phyloP scores from a whole-genome alignment of 2,113 vertebrate species.

The Passer domesticus region DNA sequence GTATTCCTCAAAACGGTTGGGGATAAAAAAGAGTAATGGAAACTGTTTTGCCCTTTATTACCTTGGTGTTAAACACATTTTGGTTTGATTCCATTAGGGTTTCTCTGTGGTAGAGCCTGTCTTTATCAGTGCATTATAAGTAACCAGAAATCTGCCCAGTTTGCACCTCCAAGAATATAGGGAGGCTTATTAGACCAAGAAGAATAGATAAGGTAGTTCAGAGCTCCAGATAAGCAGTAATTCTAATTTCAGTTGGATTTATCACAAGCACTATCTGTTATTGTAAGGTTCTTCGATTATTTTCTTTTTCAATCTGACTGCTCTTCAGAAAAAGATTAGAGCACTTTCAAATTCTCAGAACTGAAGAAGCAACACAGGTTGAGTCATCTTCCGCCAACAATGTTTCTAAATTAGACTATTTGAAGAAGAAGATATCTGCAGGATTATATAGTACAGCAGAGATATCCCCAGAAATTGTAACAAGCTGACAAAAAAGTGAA shows the following conservation, averaged over 20 bases:
- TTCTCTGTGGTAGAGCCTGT: background rate
- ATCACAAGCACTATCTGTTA: background rate
- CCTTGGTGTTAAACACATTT: background rate
- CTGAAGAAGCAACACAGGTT: slow-evolving; percentile 46
- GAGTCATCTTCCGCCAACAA: slow-evolving; percentile 62
- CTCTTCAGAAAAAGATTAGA: slow-evolving; percentile 40
- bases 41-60: background rate
- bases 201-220: background rate
- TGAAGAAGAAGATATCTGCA: slow-evolving; percentile 49
- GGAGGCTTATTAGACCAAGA: background rate
- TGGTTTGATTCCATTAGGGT: background rate
- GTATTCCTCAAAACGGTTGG: background rate
- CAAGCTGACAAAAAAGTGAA: slow-evolving; percentile 56
- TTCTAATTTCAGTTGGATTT: slow-evolving; percentile 10
- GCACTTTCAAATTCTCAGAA: slow-evolving; percentile 36
- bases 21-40: background rate
- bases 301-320: slow-evolving; percentile 12
- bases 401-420: slow-evolving; percentile 62
- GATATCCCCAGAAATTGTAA: slow-evolving; percentile 50
- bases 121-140: background rate
- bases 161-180: background rate
- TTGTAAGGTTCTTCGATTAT: background rate
- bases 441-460: slow-evolving; percentile 49
- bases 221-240: background rate
- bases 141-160: background rate